A percentile compares a stretch with the other conserved stretches of the same genome.
Conservation (phyloP, 2,113 vertebrate species). For the Prietella phreatophila region DNA sequence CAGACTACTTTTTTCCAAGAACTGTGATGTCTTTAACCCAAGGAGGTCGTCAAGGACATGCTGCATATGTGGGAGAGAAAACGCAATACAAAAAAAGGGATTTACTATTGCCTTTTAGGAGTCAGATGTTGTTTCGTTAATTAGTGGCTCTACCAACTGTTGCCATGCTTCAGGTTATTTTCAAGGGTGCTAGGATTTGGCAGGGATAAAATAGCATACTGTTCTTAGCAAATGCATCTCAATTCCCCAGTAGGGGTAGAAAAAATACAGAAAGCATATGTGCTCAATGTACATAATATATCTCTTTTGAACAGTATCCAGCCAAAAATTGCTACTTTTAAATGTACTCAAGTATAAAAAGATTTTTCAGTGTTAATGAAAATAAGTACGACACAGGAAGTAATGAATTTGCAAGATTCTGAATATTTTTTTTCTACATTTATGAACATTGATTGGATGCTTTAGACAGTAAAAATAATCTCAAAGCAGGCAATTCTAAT, state of each 20-base stretch:
- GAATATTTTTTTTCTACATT: background rate
- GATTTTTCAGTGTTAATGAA: background rate
- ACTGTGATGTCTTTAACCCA: constrained; percentile 82
- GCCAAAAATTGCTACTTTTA: background rate
- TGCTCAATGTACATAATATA: background rate
- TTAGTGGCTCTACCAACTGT: constrained; percentile 17
- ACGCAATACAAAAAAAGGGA: constrained; percentile 21
- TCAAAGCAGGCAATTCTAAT: background rate
- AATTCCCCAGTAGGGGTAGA: background rate
- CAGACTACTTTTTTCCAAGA: constrained; percentile 79
- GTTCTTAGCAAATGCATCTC: background rate
- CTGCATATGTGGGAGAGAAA: constrained; percentile 76
- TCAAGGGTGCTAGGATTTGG: background rate
- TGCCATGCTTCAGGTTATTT: constrained; percentile 9
- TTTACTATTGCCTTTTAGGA: background rate
- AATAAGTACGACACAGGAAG: background rate
- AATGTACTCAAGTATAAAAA: background rate
- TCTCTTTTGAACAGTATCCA: background rate
- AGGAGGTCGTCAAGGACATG: constrained; percentile 83
- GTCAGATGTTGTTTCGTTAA: constrained; percentile 22
- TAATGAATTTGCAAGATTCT: background rate
- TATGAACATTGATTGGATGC: background rate
- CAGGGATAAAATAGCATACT: background rate
- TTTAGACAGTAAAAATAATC: background rate
- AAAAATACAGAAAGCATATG: background rate